Percentiles rank a stretch among this genome's conserved stretches.
Conservation (phyloP, 2,113 vertebrate genomes). For the Montifringilla adamsi region DNA sequence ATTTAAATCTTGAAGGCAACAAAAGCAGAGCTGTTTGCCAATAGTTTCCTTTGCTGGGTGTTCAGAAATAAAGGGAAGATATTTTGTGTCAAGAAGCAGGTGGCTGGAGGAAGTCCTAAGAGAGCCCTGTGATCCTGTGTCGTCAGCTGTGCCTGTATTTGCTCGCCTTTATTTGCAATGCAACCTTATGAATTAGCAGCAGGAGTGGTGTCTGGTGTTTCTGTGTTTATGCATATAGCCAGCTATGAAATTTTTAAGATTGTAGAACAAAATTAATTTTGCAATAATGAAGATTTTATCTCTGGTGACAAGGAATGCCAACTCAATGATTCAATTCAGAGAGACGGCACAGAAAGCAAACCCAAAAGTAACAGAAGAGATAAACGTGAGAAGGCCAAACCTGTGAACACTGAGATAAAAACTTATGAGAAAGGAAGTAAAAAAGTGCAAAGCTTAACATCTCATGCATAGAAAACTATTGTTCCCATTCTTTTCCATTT, state of each 20-base stretch:
- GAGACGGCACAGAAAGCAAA: not conserved
- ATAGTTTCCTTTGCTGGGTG: not conserved
- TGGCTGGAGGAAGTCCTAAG: not conserved
- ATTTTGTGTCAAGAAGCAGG: not conserved
- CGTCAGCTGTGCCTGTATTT: not conserved
- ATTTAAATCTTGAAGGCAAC: not conserved
- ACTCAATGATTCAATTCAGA: not conserved
- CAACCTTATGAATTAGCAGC: not conserved
- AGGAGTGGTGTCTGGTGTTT: not conserved
- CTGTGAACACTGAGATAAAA: not conserved
- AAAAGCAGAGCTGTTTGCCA: not conserved
- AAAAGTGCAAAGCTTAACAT: not conserved
- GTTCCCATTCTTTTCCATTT: not conserved
- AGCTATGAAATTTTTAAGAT: slow-evolving; percentile 28
- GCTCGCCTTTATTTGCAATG: not conserved
- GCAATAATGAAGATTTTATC: slow-evolving; percentile 29
- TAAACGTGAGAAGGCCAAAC: not conserved
- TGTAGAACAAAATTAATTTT: slow-evolving; percentile 15
- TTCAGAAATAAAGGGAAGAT: not conserved
- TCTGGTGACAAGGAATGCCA: not conserved
- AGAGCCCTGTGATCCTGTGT: not conserved
- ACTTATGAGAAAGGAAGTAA: not conserved
- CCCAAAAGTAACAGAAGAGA: not conserved
- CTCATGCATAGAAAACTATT: not conserved
- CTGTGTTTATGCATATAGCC: not conserved